Evolutionary conservation across 2,797 vertebrate genomes (phyloP).

Genomic region (Xerus rutilus): DNA sequence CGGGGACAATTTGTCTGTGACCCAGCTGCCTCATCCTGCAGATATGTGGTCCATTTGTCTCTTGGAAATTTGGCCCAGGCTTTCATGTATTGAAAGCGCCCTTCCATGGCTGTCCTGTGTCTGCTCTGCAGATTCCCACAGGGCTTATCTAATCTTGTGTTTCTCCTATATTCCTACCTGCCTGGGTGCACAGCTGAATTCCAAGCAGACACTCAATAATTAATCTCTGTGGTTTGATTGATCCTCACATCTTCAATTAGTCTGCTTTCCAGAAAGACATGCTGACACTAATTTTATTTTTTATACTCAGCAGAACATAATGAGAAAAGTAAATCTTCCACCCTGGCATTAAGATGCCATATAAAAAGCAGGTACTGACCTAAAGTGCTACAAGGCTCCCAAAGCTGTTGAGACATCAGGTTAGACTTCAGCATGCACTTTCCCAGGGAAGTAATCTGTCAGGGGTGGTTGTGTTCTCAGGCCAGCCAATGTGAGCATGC

Average conservation of each 20-base stretch:
- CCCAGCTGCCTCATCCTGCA: neutral
- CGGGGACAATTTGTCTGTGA: neutral
- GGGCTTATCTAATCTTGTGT: neutral
- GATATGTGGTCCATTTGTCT: neutral
- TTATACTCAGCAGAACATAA: slow-evolving; percentile 51
- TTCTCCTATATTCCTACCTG: neutral
- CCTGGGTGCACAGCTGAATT: slow-evolving; percentile 14
- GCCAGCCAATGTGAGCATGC: neutral
- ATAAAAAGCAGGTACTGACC: neutral
- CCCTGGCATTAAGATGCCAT: neutral
- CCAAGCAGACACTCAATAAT: slow-evolving; percentile 58
- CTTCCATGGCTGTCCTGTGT: neutral
- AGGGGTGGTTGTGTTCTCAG: neutral
- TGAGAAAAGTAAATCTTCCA: slow-evolving; percentile 56
- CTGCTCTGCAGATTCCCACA: neutral
- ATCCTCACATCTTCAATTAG: slow-evolving; percentile 67
- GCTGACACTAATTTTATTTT: slow-evolving; percentile 71
- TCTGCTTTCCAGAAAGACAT: slow-evolving; percentile 68
- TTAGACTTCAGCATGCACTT: slow-evolving; percentile 18
- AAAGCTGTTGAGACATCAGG: neutral
- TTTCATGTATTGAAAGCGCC: neutral
- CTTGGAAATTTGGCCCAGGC: neutral
- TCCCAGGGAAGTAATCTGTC: neutral
- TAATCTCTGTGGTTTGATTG: slow-evolving; percentile 66
- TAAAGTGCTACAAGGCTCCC: neutral